Base-by-base conservation (phyloP, 1,140 invertebrate species). In the Platyura marginata region DNA sequence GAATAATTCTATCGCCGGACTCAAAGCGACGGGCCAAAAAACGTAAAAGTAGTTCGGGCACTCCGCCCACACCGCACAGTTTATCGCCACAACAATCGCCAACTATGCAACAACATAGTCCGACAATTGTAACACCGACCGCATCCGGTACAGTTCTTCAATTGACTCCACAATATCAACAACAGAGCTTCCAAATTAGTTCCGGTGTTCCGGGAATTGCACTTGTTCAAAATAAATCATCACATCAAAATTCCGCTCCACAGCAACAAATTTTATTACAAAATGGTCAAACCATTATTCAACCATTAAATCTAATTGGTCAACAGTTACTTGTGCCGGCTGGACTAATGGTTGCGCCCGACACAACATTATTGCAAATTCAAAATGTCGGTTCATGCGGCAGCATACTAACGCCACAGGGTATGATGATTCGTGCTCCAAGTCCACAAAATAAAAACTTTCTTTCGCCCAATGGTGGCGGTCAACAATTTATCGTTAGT, bases 271-370 rank as follows among this genome's bases (percentile, higher is more conserved):
- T 84, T 21, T 83, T 86, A 59, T 59, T 86, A 21, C 61, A 79
- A 1, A 59, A 61, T 42, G 61, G 61, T 19, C 59, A 59, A 0
- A 55, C 59, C 41, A 55, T 61, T 11, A 42, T 72, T 20, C 83
- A 87, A 54, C 82, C 83, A 1, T 78, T 87, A 13, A 86, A 85
- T 65, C 67, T 83, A 20, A 81, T 82, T 51, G 75, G 79, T 3
- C 83, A 86, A 51, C 82, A 87, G 51, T 79, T 86, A 50, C 77
- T 86, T 38, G 75, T 87, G 37, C 82, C 83, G 3, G 80, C 82
- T 1, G 79, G 81, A 2, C 69, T 82, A 46, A 72, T 87, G 71
- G 71, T 82, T 37, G 71, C 80, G 19, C 71, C 79, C 21, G 73
- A 80, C 49, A 77, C 77, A 2, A 71, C 77, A 0, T 62, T 81